These are phyloP conservation scores for Drosophila truncata DNA, from an alignment of 1,140 invertebrate species.

Conservation along the genomic window DNA sequence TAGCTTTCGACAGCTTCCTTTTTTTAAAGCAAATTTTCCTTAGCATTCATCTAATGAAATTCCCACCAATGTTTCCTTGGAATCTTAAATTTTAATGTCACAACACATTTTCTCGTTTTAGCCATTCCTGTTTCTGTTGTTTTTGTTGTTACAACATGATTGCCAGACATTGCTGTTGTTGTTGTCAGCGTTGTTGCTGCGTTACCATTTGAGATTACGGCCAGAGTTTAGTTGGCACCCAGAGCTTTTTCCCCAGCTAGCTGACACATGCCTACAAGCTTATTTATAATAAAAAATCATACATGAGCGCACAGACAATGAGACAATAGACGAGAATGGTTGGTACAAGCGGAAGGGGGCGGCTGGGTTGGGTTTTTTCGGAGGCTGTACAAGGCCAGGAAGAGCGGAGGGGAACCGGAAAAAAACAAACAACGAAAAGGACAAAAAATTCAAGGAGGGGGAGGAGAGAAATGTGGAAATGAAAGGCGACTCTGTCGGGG, in stretches of 20 bases:
- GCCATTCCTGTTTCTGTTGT: conserved; percentile 27
- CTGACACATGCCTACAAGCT: conserved; percentile 80
- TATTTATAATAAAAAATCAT: conserved; percentile 83
- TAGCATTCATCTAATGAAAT: conserved; percentile 47
- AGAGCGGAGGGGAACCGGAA: conserved; percentile 8
- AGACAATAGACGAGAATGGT: conserved; percentile 66
- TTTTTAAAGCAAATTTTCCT: conserved; percentile 31
- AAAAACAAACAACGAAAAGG: conserved; percentile 53
- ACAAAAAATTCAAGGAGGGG: conserved; percentile 7
- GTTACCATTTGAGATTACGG: conserved; percentile 76
- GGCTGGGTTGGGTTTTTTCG: background rate
- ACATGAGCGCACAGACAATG: conserved; percentile 79
- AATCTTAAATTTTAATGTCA: conserved; percentile 71
- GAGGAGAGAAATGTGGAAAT: conserved; percentile 41
- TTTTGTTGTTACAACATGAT: conserved; percentile 54
- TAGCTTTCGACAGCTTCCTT: conserved; percentile 3
- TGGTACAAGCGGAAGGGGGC: conserved; percentile 30
- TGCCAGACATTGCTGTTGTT: conserved; percentile 41
- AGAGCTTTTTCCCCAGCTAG: conserved; percentile 30
- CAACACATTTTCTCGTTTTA: conserved; percentile 47
- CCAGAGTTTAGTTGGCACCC: conserved; percentile 75
- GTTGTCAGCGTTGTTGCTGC: conserved; percentile 25
- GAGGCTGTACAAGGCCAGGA: conserved; percentile 3
- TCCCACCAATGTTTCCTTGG: conserved; percentile 42
- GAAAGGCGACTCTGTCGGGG: conserved; percentile 41